Evolutionary conservation across 2,888 invertebrate species (phyloP).

Genomic region (Subacronicta megacephala): DNA sequence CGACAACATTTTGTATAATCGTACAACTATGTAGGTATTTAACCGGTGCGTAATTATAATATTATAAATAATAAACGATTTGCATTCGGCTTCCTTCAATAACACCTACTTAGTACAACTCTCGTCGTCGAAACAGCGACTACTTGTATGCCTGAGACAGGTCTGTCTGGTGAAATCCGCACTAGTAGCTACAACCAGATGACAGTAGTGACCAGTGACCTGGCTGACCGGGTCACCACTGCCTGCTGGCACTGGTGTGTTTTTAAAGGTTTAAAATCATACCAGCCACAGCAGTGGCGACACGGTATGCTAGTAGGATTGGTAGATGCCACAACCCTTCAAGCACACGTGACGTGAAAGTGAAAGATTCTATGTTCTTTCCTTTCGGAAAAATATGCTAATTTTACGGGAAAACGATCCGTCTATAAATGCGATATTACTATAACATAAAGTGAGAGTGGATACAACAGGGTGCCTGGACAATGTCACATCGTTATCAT

Average conservation of each 20-base stretch:
- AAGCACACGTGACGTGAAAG: neutral
- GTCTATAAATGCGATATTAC: no score
- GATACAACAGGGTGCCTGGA: no score
- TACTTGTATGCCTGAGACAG: constrained; percentile 48
- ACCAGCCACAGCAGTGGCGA: no score
- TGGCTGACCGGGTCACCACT: neutral
- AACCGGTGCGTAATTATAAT: constrained; percentile 67
- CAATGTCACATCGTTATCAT: no score
- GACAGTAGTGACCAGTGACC: neutral
- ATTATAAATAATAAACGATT: constrained; percentile 82
- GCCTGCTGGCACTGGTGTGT: neutral
- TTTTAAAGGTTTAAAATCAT: no score
- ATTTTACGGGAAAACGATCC: no score
- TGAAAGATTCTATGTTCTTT: neutral
- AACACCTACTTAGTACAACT: constrained; percentile 58
- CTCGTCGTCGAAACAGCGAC: neutral
- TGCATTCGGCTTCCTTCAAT: constrained; percentile 73
- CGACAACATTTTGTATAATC: constrained; percentile 50
- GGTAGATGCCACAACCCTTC: no score
- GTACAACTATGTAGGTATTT: constrained; percentile 53
- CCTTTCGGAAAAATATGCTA: neutral
- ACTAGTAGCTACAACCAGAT: neutral
- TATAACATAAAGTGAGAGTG: no score
- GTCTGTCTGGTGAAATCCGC: constrained; percentile 32
- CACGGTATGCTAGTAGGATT: no score